phyloP scores from a whole-genome alignment of 30 jellyfish, hydroid and myxozoan genomes.

The Catostylus mosaicus region DNA sequence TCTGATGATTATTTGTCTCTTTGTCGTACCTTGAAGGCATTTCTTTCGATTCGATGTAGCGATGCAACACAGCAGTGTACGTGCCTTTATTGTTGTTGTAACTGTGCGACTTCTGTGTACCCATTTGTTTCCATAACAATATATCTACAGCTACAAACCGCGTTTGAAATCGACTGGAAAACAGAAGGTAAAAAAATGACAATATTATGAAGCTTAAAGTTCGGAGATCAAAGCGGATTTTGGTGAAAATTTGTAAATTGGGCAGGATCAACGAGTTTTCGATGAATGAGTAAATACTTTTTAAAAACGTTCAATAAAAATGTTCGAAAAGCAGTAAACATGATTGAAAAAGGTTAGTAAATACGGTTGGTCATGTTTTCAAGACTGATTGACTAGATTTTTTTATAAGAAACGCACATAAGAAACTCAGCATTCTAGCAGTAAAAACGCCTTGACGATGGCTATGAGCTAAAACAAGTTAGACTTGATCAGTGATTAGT shows the following conservation, averaged over 20 bases:
- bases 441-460: no score
- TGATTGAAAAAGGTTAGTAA: no score
- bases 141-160: background rate
- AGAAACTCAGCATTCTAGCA: no score
- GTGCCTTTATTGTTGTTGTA: slow-evolving; percentile 24
- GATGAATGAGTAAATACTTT: no score
- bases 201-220: background rate
- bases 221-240: background rate
- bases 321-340: no score
- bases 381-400: no score
- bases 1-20: slow-evolving; percentile 11
- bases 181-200: background rate
- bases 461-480: no score
- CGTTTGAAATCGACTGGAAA: background rate
- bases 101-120: slow-evolving; percentile 25
- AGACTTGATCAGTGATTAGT: no score
- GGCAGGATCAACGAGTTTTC: background rate
- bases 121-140: slow-evolving; percentile 35
- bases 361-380: no score
- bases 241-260: background rate
- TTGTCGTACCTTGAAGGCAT: slow-evolving; percentile 58
- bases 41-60: slow-evolving; percentile 31
- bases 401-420: no score
- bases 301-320: no score
- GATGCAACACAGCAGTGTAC: slow-evolving; percentile 36